phyloP scores from a whole-genome alignment of 2,797 vertebrate genomes.

The Falco peregrinus region DNA sequence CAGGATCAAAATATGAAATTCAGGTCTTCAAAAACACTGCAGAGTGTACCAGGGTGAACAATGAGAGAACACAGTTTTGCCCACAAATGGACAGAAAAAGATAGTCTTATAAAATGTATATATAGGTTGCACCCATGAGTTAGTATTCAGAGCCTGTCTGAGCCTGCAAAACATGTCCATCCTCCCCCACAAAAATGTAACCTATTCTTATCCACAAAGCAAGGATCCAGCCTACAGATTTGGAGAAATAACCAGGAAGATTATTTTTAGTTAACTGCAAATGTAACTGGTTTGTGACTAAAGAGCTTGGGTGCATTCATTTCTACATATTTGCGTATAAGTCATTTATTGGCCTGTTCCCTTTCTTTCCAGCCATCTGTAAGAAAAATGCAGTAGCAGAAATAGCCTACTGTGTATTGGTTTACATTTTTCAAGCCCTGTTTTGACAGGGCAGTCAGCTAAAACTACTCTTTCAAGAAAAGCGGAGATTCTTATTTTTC shows the following conservation, averaged over 20 bases:
- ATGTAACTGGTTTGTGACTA: neutral
- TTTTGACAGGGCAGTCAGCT: neutral
- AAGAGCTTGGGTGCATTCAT: neutral
- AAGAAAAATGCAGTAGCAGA: slow-evolving; percentile 12
- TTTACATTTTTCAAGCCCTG: neutral
- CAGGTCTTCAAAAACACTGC: neutral
- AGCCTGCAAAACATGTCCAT: slow-evolving; percentile 41
- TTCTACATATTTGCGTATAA: neutral
- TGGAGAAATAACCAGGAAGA: neutral
- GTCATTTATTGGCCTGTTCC: neutral
- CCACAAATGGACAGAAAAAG: neutral
- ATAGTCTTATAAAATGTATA: neutral
- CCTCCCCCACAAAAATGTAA: slow-evolving; percentile 55
- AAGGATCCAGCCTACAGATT: neutral
- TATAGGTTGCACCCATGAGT: neutral
- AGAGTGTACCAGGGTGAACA: neutral
- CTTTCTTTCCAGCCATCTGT: neutral
- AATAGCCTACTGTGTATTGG: neutral
- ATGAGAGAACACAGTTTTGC: neutral
- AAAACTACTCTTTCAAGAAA: neutral
- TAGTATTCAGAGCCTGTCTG: slow-evolving; percentile 28
- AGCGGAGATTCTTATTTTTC: neutral
- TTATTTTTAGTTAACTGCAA: neutral
- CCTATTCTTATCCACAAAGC: slow-evolving; percentile 40
- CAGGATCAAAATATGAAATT: neutral